phyloP scores from a whole-genome alignment of 2,797 vertebrate genomes.

The Ibycter americanus region DNA sequence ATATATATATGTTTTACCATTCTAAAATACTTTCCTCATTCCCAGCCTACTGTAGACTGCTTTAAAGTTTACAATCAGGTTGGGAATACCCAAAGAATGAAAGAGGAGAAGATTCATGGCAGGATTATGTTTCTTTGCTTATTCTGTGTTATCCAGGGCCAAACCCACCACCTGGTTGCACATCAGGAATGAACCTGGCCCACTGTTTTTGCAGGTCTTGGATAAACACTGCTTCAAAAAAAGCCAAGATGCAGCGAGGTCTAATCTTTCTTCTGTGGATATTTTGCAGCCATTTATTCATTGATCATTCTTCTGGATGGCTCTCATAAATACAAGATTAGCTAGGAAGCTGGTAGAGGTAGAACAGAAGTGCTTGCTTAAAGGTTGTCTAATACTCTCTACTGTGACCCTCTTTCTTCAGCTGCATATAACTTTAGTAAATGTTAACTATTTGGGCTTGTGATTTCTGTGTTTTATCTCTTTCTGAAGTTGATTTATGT shows the following conservation, averaged over 20 bases:
- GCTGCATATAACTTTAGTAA: neutral
- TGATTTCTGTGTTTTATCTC: neutral
- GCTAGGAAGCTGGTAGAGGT: neutral
- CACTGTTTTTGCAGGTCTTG: neutral
- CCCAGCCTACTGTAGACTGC: neutral
- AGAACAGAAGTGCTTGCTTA: neutral
- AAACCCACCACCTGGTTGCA: neutral
- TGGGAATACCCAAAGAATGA: neutral
- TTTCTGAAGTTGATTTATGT: neutral
- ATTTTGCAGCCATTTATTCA: neutral
- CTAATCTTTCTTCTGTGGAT: neutral
- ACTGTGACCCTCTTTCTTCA: neutral
- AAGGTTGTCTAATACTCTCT: neutral
- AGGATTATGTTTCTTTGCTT: neutral
- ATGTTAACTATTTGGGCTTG: neutral
- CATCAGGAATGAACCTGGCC: neutral
- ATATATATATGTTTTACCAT: neutral
- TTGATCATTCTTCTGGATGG: neutral
- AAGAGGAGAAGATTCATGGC: neutral
- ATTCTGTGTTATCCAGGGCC: neutral
- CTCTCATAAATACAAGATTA: neutral
- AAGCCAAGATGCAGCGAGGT: neutral
- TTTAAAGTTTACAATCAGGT: neutral
- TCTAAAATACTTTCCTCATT: constrained; percentile 24
- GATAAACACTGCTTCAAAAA: neutral